Evolutionary conservation across 1,140 invertebrate genomes (phyloP), one percentile per base, ranked within the genome.

Genomic region (Paraescarpia echinospica): DNA sequence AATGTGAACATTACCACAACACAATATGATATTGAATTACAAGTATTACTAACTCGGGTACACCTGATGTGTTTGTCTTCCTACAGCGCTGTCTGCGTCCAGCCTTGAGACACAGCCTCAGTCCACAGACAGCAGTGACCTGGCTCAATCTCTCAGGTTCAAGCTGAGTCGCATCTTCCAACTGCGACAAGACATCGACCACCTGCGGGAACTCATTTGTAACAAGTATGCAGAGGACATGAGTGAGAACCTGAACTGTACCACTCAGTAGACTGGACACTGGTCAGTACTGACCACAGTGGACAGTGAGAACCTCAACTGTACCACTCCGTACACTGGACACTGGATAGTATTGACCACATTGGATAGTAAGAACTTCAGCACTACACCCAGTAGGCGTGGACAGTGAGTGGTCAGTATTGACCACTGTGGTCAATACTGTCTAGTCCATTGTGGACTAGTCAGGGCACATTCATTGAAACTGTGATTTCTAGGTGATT

Each of bases 191-290:
- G 95, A 96, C 35, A 94, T 96, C 41, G 95, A 95, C 91, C 93
- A 93, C 89, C 92, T 96, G 35, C 92, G 95, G 33, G 94, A 93
- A 35, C 94, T 94, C 92, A 94, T 96, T 33, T 95, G 94, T 92
- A 95, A 95, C 90, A 95, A 95, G 92, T 95, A 94, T 92, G 95
- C 95, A 12, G 95, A 95, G 92, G 95, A 96, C 89, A 94, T 95
- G 93, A 95, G 95, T 31, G 94, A 95, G 90, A 95, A 95, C 77
- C 92, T 95, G 0, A 95, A 94, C 95, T 92, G 92, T 89, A 92
- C 33, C 48, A 92, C 59, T 34, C 59, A 92, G 48, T 89, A 91
- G 91, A 27, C 9, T 22, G 18, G 18, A n/a, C 90, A 90, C 12
- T 41, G 35, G 90, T 27, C 4, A 77, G 4, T 18, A 27, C 59